Percentiles rank a stretch among this genome's conserved stretches.
phyloP scores from a whole-genome alignment of 1,140 invertebrate species.

The Sinonovacula constricta region DNA sequence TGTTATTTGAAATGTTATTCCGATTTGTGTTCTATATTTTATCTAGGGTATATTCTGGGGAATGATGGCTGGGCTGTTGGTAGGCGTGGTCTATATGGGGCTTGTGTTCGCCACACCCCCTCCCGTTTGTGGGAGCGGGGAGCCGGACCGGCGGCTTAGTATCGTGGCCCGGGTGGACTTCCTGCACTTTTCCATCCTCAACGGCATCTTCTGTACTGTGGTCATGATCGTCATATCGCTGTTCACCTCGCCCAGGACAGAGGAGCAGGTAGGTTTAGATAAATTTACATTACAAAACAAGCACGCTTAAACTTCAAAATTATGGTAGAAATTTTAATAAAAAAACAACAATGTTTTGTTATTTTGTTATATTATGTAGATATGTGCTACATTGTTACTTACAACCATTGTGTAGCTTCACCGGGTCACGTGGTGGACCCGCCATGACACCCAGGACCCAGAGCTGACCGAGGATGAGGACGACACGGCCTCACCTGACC shows the following conservation, averaged over 20 bases:
- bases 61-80: slow-evolving; percentile 79
- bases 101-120: slow-evolving; percentile 63
- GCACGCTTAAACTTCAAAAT: too few species aligned
- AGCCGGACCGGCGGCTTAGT: slow-evolving; percentile 54
- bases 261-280: slow-evolving; percentile 58
- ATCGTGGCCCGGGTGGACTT: slow-evolving; percentile 68
- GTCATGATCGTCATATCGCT: slow-evolving; percentile 66
- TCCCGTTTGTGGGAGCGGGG: slow-evolving; percentile 63
- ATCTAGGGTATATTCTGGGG: slow-evolving; percentile 83
- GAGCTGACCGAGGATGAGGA: too few species aligned
- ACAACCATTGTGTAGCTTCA: slow-evolving; percentile 59
- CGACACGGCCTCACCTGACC: too few species aligned
- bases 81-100: slow-evolving; percentile 76
- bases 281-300: too few species aligned
- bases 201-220: slow-evolving; percentile 57
- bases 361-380: too few species aligned
- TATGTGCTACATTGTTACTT: too few species aligned
- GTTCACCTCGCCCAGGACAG: slow-evolving; percentile 61
- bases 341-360: too few species aligned
- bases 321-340: too few species aligned
- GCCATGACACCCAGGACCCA: slow-evolving; percentile 55
- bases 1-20: too few species aligned
- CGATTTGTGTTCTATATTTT: too few species aligned
- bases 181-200: slow-evolving; percentile 72
- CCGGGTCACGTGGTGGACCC: slow-evolving; percentile 69